Evolutionary conservation across 2,113 vertebrate species (phyloP), one percentile per base, ranked within the genome.

Genomic region (Larimichthys crocea): DNA sequence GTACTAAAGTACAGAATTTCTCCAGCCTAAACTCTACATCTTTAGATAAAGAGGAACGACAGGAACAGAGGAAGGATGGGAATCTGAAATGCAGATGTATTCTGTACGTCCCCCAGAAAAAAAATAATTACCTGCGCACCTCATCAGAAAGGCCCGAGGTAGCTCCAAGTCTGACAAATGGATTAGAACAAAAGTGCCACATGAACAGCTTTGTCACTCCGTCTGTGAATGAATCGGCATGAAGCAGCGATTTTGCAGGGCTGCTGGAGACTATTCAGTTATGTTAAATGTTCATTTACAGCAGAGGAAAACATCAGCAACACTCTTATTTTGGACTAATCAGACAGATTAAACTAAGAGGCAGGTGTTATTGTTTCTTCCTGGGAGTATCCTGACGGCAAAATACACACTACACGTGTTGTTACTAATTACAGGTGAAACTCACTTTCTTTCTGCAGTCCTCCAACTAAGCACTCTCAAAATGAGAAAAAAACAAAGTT

Each of bases 141-240:
- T 29, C 60, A 86, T 59, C 49, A 40, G 16, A 74, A 62, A 42
- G 9, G 53, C 57, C 57, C 10, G 26, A 42, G 35, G 76, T 35
- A n/a, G 46, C 57, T 52, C 29, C 11, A 11, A 67, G 31, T 31
- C 49, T 72, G 68, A 67, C 66, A 73, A 82, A 82, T 53, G 15
- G 20, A 79, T 53, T 40, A 22, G 56, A 78, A 69, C n/a, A 73
- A 73, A 76, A 84, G 0, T 20, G 22, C 20, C 42, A 24, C 31
- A 55, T 35, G 20, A 78, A 26, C n/a, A 16, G 35, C 57, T 57
- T 70, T 35, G 60, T 75, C 61, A 74, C 24, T 74, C 53, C 82
- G 63, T 60, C 24, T 62, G 35, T 62, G 20, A 75, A 71, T 70
- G 7, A 74, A 67, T 67, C 31, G 15, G 52, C 62, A 48, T 10